A percentile compares a stretch with the other conserved stretches of the same genome.
phyloP scores from a whole-genome alignment of 2,113 vertebrate genomes.

The Phalacrocorax carbo region DNA sequence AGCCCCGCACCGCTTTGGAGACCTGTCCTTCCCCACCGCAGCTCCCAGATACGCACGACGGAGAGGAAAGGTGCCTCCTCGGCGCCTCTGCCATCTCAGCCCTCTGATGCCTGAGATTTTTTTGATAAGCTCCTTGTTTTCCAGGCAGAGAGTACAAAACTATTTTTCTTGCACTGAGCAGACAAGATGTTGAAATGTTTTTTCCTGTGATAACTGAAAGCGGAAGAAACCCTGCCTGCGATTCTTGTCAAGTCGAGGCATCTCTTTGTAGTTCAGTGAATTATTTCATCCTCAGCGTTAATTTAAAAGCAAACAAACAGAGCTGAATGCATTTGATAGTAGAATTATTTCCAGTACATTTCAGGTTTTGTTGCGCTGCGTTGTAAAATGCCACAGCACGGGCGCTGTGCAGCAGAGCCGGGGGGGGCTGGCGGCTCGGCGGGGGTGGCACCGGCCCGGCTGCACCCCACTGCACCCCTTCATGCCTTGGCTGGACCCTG shows the following conservation, averaged over 20 bases:
- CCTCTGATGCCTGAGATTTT: constrained; percentile 31
- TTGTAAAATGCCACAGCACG: not conserved
- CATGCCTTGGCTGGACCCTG: not conserved
- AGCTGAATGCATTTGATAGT: constrained; percentile 30
- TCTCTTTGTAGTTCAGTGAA: constrained; percentile 65
- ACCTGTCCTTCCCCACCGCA: not conserved
- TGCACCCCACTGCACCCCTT: not conserved
- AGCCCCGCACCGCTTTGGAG: not conserved
- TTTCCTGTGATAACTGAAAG: constrained; percentile 55
- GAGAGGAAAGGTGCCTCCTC: not conserved
- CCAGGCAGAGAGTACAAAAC: constrained; percentile 17
- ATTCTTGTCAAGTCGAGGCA: constrained; percentile 52
- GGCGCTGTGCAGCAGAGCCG: fast-evolving
- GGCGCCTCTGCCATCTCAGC: not conserved
- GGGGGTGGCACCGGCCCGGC: not conserved
- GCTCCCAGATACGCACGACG: fast-evolving
- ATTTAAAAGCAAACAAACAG: constrained; percentile 68
- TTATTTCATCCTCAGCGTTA: constrained; percentile 49
- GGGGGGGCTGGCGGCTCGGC: not conserved
- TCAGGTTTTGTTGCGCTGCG: not conserved
- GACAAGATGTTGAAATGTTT: constrained; percentile 63
- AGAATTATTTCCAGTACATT: constrained; percentile 56
- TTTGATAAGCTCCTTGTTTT: constrained; percentile 54
- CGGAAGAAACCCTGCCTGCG: constrained; percentile 42
- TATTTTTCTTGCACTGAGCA: constrained; percentile 25